Base-by-base conservation (phyloP, 2,888 invertebrate genomes). In the Rutpela maculata region DNA sequence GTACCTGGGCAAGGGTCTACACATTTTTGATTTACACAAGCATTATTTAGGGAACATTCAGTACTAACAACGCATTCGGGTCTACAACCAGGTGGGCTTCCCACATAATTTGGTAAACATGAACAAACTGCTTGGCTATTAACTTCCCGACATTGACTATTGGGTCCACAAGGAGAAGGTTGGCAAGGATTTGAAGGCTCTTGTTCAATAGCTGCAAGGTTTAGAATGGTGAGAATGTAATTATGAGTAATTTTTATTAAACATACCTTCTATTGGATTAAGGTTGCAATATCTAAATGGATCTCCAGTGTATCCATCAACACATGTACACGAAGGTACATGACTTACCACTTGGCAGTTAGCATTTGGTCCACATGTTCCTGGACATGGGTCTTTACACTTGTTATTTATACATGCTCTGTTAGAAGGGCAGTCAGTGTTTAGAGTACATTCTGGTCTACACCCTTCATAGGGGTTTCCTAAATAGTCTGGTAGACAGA, bases 1-100 rank as follows among this genome's bases (percentile, higher is more conserved):
- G 93, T 93, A 86, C 93, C 95, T 80, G 92, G 92, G 86, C 95
- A 96, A 19, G 95, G 95, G 88, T 95, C 93, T 12, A 92, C 87
- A 86, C 96, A 96, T 86, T 93, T 94, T 88, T 94, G 93, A 85
- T 93, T 93, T 19, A 94, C 91, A 89, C 96, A 96, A 57, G 95
- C 94, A 85, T 91, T 92, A 85, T 93, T 92, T 38, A 92, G 89
- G 18, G 92, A 88, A 88, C 95, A 95, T 87, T 95, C 95, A 18
- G 93, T 91, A 87, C 94, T 95, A 4, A 93, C 90, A 10, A 92
- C 91, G 88, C 95, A 95, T 90, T 95, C 95, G 1, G 95, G 95
- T 85, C 94, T 91, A 87, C 95, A 95, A 12, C 90, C 89, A 10
- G 93, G 92, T 15, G 95, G 95, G 85, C 93, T 93, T 56, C 95